A percentile compares a stretch with the other conserved stretches of the same genome.
Evolutionary conservation across 2,113 vertebrate genomes (phyloP).

Genomic region (Connochaetes taurinus): DNA sequence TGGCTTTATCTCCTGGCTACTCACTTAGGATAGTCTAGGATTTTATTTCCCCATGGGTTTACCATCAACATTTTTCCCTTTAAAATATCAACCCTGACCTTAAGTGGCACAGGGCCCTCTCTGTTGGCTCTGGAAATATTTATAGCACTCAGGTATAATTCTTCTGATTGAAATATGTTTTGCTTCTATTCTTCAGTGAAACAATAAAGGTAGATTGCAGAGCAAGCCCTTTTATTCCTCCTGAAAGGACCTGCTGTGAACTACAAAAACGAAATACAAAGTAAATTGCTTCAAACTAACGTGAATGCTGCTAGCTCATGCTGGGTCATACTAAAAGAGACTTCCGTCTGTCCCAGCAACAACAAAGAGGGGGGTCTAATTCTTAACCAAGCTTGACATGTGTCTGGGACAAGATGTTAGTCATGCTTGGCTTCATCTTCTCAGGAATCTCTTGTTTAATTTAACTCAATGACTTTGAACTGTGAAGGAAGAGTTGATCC

Average conservation of each 20-base stretch:
- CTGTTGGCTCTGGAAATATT: slow-evolving; percentile 41
- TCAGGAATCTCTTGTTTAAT: slow-evolving; percentile 79
- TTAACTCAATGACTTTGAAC: slow-evolving; percentile 64
- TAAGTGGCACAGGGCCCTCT: slow-evolving; percentile 30
- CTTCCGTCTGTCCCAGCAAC: slow-evolving; percentile 52
- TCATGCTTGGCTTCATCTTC: slow-evolving; percentile 74
- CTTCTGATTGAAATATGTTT: slow-evolving; percentile 65
- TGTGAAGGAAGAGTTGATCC: slow-evolving; percentile 52
- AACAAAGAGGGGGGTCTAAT: slow-evolving; percentile 61
- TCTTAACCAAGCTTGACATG: slow-evolving; percentile 76
- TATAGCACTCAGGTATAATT: slow-evolving; percentile 46
- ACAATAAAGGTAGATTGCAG: slow-evolving; percentile 70
- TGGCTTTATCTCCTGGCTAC: slow-evolving; percentile 43
- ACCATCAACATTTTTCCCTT: slow-evolving; percentile 18
- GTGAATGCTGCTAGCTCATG: slow-evolving; percentile 60
- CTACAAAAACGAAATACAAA: slow-evolving; percentile 68
- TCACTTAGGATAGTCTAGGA: slow-evolving; percentile 13
- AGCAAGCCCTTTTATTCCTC: slow-evolving; percentile 36
- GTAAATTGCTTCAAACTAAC: slow-evolving; percentile 64
- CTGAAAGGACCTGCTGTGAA: slow-evolving; percentile 70
- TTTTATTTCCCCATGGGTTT: slow-evolving; percentile 31
- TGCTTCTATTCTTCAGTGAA: slow-evolving; percentile 47
- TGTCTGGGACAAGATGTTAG: slow-evolving; percentile 78
- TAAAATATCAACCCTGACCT: slow-evolving; percentile 32
- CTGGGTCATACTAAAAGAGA: slow-evolving; percentile 62